phyloP scores from a whole-genome alignment of 2,113 vertebrate genomes.

The Emydocephalus ijimae region DNA sequence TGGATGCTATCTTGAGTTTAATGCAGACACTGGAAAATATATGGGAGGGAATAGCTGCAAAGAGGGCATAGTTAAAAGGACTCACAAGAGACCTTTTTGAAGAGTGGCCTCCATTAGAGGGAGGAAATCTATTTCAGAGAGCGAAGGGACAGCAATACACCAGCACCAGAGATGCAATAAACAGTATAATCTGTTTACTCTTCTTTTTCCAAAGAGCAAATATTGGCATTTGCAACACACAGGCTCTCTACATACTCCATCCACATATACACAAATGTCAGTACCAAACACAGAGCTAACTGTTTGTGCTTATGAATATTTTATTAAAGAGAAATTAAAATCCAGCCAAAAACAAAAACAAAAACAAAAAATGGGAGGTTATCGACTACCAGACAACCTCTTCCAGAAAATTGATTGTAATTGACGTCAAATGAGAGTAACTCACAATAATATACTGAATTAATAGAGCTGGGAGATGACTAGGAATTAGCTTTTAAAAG shows the following conservation, averaged over 20 bases:
- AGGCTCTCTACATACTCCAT: neutral
- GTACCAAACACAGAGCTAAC: neutral
- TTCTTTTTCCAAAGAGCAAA: neutral
- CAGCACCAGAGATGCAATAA: neutral
- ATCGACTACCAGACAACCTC: neutral
- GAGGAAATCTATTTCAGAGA: slow-evolving; percentile 40
- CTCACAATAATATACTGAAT: slow-evolving; percentile 4
- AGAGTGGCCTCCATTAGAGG: slow-evolving; percentile 38
- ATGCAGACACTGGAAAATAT: neutral
- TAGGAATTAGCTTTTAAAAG: slow-evolving; percentile 22
- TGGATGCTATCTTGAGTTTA: neutral
- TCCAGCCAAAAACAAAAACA: neutral
- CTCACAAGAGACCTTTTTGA: neutral
- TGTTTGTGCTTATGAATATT: slow-evolving; percentile 13
- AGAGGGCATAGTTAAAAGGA: neutral
- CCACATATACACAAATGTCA: neutral
- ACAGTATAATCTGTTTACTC: slow-evolving; percentile 8
- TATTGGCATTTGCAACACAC: neutral
- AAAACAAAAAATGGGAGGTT: neutral
- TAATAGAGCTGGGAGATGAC: slow-evolving; percentile 15
- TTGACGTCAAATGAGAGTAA: slow-evolving; percentile 9
- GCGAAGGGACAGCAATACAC: neutral
- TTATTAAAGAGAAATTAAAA: slow-evolving; percentile 21
- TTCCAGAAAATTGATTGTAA: neutral
- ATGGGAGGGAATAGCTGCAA: neutral